Conservation (phyloP, 2,888 invertebrate genomes). For the Julus scanicus region DNA sequence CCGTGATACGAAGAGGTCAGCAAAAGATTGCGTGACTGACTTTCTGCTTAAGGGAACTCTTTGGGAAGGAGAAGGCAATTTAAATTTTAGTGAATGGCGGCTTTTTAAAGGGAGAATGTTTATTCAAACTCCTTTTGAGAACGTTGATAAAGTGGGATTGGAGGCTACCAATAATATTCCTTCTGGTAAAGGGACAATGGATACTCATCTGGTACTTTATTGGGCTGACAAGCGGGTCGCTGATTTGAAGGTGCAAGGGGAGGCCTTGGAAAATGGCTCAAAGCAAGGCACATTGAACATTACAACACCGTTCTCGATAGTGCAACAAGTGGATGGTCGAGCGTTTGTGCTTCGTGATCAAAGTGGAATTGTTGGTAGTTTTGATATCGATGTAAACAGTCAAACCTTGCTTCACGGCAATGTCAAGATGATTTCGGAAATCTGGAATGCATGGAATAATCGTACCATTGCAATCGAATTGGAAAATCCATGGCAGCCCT, state of each 20-base stretch:
- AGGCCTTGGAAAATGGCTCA: not conserved
- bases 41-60: not conserved
- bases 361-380: not conserved
- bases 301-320: constrained; percentile 53
- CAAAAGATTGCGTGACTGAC: not conserved
- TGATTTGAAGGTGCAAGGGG: not conserved
- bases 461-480: constrained; percentile 44
- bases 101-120: constrained; percentile 17
- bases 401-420: constrained; percentile 26
- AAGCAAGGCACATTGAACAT: constrained; percentile 37
- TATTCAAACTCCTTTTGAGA: constrained; percentile 16
- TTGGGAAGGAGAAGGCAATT: constrained; percentile 50
- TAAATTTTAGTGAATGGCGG: constrained; percentile 50
- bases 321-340: constrained; percentile 48
- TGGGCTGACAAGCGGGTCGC: constrained; percentile 40
- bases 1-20: not conserved
- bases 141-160: constrained; percentile 20
- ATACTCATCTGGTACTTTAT: not conserved
- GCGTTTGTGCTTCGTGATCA: constrained; percentile 21
- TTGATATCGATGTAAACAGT: constrained; percentile 28
- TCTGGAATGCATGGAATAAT: constrained; percentile 25
- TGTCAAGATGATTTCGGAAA: not conserved
- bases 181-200: not conserved
- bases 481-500: constrained; percentile 55
- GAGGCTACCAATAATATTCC: constrained; percentile 43